Evolutionary conservation across 1,140 invertebrate genomes (phyloP), one percentile per base, ranked within the genome.

Genomic region (Coenobita brevimanus): DNA sequence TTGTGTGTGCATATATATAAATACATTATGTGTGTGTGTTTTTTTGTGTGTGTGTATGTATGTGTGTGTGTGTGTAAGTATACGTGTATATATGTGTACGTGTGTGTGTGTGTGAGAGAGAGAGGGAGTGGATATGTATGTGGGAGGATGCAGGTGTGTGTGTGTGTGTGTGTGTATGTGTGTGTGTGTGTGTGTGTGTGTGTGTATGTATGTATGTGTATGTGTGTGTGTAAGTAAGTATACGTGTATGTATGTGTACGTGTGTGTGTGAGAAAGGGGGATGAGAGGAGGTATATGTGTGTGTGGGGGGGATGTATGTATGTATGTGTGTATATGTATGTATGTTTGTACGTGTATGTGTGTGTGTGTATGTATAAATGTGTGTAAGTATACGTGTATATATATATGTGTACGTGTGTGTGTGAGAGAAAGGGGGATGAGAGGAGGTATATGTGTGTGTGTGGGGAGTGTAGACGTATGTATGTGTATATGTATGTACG

Each of bases 351-450:
- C n/a, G 24, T 64, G 1, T 0, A 30, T 71, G 15, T 17, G 50
- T 73, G 27, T 30, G 50, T 83, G 30, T 30, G 38, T 64, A 67
- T 38, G 50, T 64, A 36, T 0, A 67, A n/a, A 33, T 41, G 38
- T 71, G 38, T 76, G 38, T 30, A 67, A n/a, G 24, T 38, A 41
- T 71, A 67, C 50, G 36, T 78, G 36, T 33, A 67, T 69, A 67
- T 75, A 67, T 83, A 67, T 75, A 67, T 83, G 50, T 38, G 36
- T 83, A 50, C 64, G 50, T 83, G 36, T 75, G 50, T 78, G 50
- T 75, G 50, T 83, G 50, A 36, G 46, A 50, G 6, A 50, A 6
- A 50, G 6, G 46, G 6, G 17, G 6, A 50, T 50, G 17, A 8
- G 17, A 17, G 6, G 17, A 8, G 17, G 6, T 50, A 17, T 50